phyloP scores from a whole-genome alignment of 2,797 vertebrate species.

The Calcarius lapponicus region DNA sequence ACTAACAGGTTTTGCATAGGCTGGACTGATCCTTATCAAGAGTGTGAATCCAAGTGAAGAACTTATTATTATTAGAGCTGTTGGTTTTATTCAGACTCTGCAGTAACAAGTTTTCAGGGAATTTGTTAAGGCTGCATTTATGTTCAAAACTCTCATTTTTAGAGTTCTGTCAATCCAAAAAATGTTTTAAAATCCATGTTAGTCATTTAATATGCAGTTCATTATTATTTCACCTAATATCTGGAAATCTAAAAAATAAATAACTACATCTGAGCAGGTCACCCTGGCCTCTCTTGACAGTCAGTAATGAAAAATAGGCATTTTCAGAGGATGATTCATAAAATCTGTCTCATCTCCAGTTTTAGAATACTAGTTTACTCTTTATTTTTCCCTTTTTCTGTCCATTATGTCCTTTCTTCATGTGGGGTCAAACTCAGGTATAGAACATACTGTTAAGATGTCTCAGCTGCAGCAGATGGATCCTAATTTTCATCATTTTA shows the following conservation, averaged over 20 bases:
- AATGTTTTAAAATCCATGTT: not conserved
- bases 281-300: not conserved
- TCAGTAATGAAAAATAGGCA: not conserved
- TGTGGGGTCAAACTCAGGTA: not conserved
- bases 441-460: not conserved
- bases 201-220: not conserved
- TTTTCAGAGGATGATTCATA: not conserved
- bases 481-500: not conserved
- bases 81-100: slow-evolving; percentile 13
- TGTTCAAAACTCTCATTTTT: not conserved
- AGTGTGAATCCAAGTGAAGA: not conserved
- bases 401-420: not conserved
- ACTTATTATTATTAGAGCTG: not conserved
- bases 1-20: not conserved
- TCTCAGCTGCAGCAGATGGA: not conserved
- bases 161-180: not conserved
- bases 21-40: not conserved
- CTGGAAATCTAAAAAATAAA: not conserved
- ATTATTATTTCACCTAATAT: not conserved
- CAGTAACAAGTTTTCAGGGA: not conserved
- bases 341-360: not conserved
- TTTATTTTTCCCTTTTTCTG: not conserved
- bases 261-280: not conserved
- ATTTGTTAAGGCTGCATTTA: not conserved
- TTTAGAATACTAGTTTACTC: not conserved